phyloP scores from a whole-genome alignment of 2,888 invertebrate species.

The Phaonia tiefii region DNA sequence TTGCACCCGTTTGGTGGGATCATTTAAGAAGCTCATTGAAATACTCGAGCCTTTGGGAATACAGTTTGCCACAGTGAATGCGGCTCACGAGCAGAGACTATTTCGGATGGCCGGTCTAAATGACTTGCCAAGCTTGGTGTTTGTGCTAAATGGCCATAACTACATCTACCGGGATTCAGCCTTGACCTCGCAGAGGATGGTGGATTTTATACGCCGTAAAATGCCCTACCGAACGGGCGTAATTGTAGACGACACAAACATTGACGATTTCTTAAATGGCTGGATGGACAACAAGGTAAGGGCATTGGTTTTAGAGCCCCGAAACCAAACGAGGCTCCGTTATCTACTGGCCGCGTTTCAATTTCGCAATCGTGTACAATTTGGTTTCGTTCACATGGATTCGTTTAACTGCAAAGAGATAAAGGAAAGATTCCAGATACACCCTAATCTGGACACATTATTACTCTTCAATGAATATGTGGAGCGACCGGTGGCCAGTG shows the following conservation, averaged over 20 bases:
- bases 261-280: conserved; percentile 90
- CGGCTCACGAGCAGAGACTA: conserved; percentile 89
- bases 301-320: conserved; percentile 92
- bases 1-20: conserved; percentile 92
- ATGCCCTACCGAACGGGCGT: conserved; percentile 91
- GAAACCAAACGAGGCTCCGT: conserved; percentile 88
- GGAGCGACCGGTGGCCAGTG: conserved; percentile 89
- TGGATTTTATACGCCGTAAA: conserved; percentile 93
- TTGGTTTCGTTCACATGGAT: conserved; percentile 88
- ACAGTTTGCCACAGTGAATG: conserved; percentile 91
- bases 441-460: conserved; percentile 88
- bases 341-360: conserved; percentile 94
- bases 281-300: conserved; percentile 96
- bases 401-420: conserved; percentile 84
- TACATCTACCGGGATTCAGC: conserved; percentile 92
- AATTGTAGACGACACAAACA: conserved; percentile 86
- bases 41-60: conserved; percentile 93
- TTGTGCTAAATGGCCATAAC: conserved; percentile 91
- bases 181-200: conserved; percentile 89
- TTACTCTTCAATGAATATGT: conserved; percentile 94
- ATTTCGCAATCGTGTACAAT: conserved; percentile 91
- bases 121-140: conserved; percentile 89
- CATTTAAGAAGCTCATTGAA: conserved; percentile 92
- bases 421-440: conserved; percentile 86
- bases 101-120: conserved; percentile 90